These are phyloP conservation scores for Bovichtus variegatus DNA, from an alignment of 2,797 vertebrate species.

Conservation along the genomic window DNA sequence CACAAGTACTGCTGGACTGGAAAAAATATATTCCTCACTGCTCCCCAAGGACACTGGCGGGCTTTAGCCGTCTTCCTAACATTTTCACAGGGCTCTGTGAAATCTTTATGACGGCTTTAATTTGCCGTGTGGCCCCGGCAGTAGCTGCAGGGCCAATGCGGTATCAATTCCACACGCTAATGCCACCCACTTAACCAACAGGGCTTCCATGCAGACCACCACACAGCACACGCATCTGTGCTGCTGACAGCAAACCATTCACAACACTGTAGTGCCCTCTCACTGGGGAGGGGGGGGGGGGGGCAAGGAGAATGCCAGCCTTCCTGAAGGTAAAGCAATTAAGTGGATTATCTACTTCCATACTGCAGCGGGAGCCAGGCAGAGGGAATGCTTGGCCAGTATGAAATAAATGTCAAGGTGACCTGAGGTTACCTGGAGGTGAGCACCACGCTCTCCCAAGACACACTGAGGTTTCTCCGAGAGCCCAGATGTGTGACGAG, in stretches of 20 bases:
- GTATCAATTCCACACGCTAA: conserved; percentile 68
- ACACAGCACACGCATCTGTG: not conserved
- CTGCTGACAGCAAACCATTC: conserved; percentile 30
- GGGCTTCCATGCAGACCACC: conserved; percentile 15
- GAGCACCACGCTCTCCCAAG: not conserved
- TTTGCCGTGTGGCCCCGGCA: conserved; percentile 50
- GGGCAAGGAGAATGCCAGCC: conserved; percentile 15
- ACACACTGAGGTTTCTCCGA: not conserved
- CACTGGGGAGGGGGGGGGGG: too few species aligned
- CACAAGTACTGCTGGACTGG: too few species aligned
- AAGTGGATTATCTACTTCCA: conserved; percentile 40
- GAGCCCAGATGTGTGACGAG: not conserved
- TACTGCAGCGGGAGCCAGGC: not conserved
- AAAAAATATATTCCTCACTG: not conserved
- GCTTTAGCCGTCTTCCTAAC: conserved; percentile 24
- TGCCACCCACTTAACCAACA: conserved; percentile 44
- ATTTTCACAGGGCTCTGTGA: conserved; percentile 57
- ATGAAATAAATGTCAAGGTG: conserved; percentile 15
- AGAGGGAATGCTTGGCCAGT: not conserved
- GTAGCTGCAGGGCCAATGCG: conserved; percentile 28
- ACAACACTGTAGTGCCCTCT: conserved; percentile 15
- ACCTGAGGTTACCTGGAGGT: not conserved
- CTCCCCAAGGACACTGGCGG: conserved; percentile 20
- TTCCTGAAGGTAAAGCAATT: conserved; percentile 44
- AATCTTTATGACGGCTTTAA: conserved; percentile 73